Evolutionary conservation across 2,797 vertebrate genomes (phyloP), one percentile per base, ranked within the genome.

Genomic region (Xenopus petersii): DNA sequence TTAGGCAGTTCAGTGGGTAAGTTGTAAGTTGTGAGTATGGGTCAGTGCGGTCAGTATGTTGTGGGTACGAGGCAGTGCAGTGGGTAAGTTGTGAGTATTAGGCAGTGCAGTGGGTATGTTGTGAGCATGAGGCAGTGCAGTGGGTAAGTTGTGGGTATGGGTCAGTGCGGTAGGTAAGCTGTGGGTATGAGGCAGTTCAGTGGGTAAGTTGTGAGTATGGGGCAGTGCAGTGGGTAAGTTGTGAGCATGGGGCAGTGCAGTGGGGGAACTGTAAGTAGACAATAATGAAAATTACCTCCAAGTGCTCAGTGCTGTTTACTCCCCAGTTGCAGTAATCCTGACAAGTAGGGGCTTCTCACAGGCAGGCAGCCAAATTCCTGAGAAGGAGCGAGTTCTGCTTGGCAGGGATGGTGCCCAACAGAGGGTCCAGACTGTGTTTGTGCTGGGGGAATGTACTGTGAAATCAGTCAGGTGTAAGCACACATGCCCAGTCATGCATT

Each of bases 281-380:
- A 30, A 30, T 30, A 30, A 30, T 30, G 64, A 74, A 21, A 51
- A 67, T 67, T 54, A 74, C 64, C 72, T 73, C 26, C 49, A 12
- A 17, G 33, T 69, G 12, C 70, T 55, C 30, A 13, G 15, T 55
- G 61, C 10, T 30, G 24, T 63, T 36, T 30, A 3, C 71, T 73
- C 63, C 67, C 51, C 24, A 10, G 16, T 56, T 30, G 10, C 51
- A 30, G 3, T 66, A 60, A 60, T 74, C 72, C 72, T 5, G 64
- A 67, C 55, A 74, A 60, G 55, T 46, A 74, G 46, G 30, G 72
- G 64, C 72, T 67, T 67, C 64, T 74, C 11, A 9, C 64, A 47
- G 72, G 72, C 64, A 61, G 24, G 6, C 46, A 36, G 64, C 56
- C 64, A 67, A 74, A 74, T 74, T 74, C 72, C 64, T 67, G 51